Percentiles rank a stretch among this genome's conserved stretches.
These are phyloP conservation scores for Arctia plantaginis DNA, from an alignment of 2,888 invertebrate genomes.

Conservation along the genomic window DNA sequence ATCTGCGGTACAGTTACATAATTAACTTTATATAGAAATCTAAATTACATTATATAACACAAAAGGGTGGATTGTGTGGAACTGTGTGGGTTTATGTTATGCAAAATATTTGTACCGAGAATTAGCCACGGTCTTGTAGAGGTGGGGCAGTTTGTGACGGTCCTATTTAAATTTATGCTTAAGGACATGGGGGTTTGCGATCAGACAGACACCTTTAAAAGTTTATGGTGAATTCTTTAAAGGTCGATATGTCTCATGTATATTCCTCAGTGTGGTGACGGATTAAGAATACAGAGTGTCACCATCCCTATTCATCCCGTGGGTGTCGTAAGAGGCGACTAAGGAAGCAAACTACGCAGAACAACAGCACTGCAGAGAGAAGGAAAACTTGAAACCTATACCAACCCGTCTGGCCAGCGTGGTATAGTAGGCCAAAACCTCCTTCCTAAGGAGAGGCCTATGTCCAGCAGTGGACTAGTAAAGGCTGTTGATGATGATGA, in stretches of 20 bases:
- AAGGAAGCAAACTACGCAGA: too few species aligned
- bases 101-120: conserved; percentile 6
- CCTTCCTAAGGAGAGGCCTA: too few species aligned
- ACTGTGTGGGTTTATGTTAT: not conserved
- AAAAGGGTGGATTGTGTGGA: not conserved
- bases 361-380: too few species aligned
- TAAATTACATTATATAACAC: not conserved
- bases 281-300: too few species aligned
- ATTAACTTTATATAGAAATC: not conserved
- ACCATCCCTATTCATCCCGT: too few species aligned
- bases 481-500: too few species aligned
- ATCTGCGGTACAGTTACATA: conserved; percentile 3
- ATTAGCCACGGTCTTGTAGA: not conserved
- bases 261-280: too few species aligned
- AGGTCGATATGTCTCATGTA: not conserved
- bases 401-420: too few species aligned
- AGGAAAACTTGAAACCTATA: too few species aligned
- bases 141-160: not conserved
- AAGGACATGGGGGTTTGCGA: not conserved
- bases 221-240: not conserved
- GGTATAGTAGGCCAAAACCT: too few species aligned
- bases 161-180: not conserved
- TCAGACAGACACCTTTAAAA: not conserved
- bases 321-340: too few species aligned
- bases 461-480: too few species aligned